A percentile compares a stretch with the other conserved stretches of the same genome.
Evolutionary conservation across 2,888 invertebrate genomes (phyloP).

Genomic region (Aspidiotus destructor): DNA sequence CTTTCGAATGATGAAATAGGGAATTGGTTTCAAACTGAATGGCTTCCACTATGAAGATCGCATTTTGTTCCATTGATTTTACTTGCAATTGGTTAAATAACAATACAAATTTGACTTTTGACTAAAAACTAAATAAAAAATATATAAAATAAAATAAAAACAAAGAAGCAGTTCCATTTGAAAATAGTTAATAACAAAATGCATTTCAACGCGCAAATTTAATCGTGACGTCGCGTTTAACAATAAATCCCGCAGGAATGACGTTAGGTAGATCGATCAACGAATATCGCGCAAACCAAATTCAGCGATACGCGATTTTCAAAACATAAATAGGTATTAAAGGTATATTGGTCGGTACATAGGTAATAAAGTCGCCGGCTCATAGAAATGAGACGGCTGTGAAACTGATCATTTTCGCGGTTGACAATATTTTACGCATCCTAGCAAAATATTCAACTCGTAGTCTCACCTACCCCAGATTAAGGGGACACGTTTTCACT

Average conservation of each 20-base stretch:
- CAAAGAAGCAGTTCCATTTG: neutral
- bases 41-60: constrained; percentile 9
- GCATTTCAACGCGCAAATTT: constrained; percentile 17
- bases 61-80: constrained; percentile 11
- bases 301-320: neutral
- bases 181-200: constrained; percentile 26
- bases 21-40: constrained; percentile 3
- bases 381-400: no score
- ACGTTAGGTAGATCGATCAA: neutral
- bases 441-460: no score
- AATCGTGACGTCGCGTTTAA: constrained; percentile 22
- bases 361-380: no score
- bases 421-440: no score
- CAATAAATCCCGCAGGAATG: neutral
- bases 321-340: neutral
- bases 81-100: neutral
- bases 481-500: no score
- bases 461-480: no score
- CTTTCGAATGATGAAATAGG: neutral
- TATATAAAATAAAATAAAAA: neutral
- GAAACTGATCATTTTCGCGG: no score
- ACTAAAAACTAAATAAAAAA: constrained; percentile 22
- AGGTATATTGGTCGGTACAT: neutral
- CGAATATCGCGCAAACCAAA: neutral
- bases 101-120: constrained; percentile 8